Evolutionary conservation across 2,113 vertebrate species (phyloP), one percentile per base, ranked within the genome.

Genomic region (Notothenia coriiceps): DNA sequence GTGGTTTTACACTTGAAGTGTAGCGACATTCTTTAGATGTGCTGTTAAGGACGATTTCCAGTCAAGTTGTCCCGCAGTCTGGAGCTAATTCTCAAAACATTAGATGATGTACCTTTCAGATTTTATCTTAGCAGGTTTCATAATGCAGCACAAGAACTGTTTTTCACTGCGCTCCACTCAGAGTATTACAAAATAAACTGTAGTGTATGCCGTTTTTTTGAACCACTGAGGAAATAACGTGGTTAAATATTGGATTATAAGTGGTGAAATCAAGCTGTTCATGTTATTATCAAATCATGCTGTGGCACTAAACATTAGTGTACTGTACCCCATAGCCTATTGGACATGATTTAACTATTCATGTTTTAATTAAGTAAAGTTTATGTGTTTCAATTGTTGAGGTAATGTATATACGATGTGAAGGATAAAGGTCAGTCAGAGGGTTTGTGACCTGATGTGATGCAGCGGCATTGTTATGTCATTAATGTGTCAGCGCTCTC

Each of bases 401-500:
- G 6, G 35, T 40, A 40, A 40, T 40, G 35, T 4, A 35, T 12
- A 35, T 12, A 15, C 3, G 64, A 18, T 47, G 50, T 43, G 33
- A 51, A 51, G 51, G 7, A 18, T 17, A 55, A 14, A 59, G 1
- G 25, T 33, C 17, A 40, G 5, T 40, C 35, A 40, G 35, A 13
- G 13, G 14, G 29, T 3, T 33, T 12, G 22, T 65, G 50, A 64
- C 54, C 54, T 50, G 52, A 63, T 62, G 8, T 35, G 61, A 55
- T 44, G 18, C 60, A 52, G 60, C 71, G 59, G 29, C 63, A 2
- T 3, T 29, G 29, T 29, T 29, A 29, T 51, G 47, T 60, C n/a
- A 65, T 50, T 15, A 70, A 61, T 47, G 47, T 79, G 52, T 68
- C 80, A 59, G 43, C 8, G 17, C 4, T 7, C n/a, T 82, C 71